These are phyloP conservation scores for Ctena decussata DNA, from an alignment of 2,888 invertebrate species.

Conservation along the genomic window DNA sequence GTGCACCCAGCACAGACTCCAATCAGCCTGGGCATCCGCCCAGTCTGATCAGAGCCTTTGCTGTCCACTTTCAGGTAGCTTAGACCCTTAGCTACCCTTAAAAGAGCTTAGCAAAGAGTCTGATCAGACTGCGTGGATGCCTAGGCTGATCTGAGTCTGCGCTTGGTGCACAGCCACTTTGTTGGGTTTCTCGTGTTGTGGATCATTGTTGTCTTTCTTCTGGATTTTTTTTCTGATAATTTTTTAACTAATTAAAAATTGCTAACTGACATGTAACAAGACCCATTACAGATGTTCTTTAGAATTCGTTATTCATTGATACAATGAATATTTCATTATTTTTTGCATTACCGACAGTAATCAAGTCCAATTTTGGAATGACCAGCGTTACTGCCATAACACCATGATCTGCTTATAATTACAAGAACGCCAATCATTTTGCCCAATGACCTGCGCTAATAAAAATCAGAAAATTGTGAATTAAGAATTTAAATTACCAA, in stretches of 20 bases:
- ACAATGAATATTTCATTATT: background rate
- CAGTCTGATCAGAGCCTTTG: no score
- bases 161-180: no score
- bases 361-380: background rate
- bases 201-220: no score
- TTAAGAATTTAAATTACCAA: conserved; percentile 7
- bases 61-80: no score
- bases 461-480: background rate
- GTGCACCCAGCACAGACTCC: no score
- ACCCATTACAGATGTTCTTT: conserved; percentile 1
- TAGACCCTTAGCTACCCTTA: no score
- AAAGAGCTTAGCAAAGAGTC: no score
- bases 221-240: no score
- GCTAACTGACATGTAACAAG: background rate
- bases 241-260: background rate
- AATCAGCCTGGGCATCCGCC: no score
- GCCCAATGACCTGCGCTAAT: background rate
- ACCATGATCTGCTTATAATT: background rate
- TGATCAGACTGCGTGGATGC: no score
- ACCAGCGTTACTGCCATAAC: background rate
- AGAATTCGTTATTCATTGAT: background rate
- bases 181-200: no score
- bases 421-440: background rate
- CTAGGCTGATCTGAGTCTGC: no score
- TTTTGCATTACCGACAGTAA: background rate